Percentiles rank a stretch among this genome's conserved stretches.
Conservation (phyloP, 2,113 vertebrate species). For the Bothrops jararaca region DNA sequence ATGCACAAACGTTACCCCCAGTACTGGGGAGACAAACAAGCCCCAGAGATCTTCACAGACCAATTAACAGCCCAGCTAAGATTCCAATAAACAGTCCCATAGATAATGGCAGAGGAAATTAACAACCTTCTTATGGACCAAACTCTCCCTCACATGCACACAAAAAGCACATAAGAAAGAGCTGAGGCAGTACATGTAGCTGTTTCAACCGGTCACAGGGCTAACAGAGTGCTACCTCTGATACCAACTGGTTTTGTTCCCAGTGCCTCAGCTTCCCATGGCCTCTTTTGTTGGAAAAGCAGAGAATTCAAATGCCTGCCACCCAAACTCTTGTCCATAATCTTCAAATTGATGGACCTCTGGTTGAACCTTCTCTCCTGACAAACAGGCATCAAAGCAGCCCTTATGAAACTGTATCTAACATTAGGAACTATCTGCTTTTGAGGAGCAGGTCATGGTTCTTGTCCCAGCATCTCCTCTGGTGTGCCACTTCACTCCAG, state of each 20-base stretch:
- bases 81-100: background rate
- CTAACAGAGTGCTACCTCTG: background rate
- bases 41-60: background rate
- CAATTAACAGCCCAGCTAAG: background rate
- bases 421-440: background rate
- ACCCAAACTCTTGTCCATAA: background rate
- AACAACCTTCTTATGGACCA: background rate
- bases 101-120: background rate
- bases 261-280: background rate
- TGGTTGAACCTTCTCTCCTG: background rate
- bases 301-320: background rate
- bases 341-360: background rate
- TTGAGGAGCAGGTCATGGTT: background rate
- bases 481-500: background rate
- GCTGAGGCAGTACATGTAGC: background rate
- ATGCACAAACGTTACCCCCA: background rate
- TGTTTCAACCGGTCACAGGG: background rate
- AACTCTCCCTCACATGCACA: background rate
- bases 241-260: background rate
- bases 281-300: background rate
- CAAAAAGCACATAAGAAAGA: background rate
- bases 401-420: background rate
- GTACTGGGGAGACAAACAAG: background rate
- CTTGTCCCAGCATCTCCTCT: background rate
- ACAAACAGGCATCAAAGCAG: background rate